Base-by-base conservation (phyloP, 2,888 invertebrate species). In the Acrobasis consociella region DNA sequence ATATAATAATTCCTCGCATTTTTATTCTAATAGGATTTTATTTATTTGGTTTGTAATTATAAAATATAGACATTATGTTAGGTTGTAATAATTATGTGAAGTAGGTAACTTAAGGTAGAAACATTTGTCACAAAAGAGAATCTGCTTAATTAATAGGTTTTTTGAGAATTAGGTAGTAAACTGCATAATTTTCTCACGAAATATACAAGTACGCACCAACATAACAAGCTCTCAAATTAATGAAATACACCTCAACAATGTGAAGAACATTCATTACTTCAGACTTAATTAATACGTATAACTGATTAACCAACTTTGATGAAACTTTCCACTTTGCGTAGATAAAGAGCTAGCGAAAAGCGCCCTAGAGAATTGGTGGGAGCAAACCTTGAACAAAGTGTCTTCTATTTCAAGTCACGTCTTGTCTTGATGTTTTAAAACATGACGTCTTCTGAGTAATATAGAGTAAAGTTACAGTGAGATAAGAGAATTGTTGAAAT, bases 291-390 rank as follows among this genome's bases (percentile, higher is more conserved):
- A 81, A 75, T 69, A 79, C 77, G 75, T 77, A 75, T 75, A 78
- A 74, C 77, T 80, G 77, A 82, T 80, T 82, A 81, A 72, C 71
- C 69, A 80, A 79, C 74, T 81, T 79, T 77, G 71, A 75, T 74
- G 72, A 70, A 82, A 83, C 81, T 83, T 82, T 74, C 75, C 72
- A 77, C 78, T 83, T 75, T 74, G 59, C 16, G 42, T 38, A 60
- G 60, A 59, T 52, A 66, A 67, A 59, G 65, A 58, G 62, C 52
- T 63, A 55, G 49, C 62, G 15, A 60, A 46, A 49, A 59, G 50
- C 62, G 31, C 68, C 62, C 66, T 51, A 38, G 64, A 65, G 67
- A 63, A 62, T 68, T 66, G 66, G 63, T 65, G 62, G 58, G 63
- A 64, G 64, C 61, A 49, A 49, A 66, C 63, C 39, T 42, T 62